These are phyloP conservation scores for Bagarius yarrelli DNA, from an alignment of 2,113 vertebrate species.

Conservation along the genomic window DNA sequence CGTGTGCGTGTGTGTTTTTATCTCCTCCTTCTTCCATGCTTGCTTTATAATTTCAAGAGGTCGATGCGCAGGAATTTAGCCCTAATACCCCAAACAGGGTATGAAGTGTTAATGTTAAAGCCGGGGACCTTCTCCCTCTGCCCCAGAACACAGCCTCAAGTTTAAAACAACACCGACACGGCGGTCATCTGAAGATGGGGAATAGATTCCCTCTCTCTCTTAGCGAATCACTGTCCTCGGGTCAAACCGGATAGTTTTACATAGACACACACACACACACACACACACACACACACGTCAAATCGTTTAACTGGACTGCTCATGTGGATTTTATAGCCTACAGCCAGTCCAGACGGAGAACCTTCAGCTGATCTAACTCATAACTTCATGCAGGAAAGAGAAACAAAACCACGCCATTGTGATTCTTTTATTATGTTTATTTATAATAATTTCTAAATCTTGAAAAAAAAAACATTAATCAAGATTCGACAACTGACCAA, in stretches of 20 bases:
- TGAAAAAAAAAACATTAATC: neutral
- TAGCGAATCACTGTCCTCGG: conserved; percentile 56
- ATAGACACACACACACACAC: conserved; percentile 2
- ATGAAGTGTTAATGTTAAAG: conserved; percentile 41
- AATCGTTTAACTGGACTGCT: conserved; percentile 43
- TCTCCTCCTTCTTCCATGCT: neutral
- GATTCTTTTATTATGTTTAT: neutral
- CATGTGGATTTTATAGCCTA: conserved; percentile 4
- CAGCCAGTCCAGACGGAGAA: neutral
- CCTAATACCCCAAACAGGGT: conserved; percentile 1
- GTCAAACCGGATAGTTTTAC: conserved; percentile 71
- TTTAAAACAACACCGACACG: conserved; percentile 74
- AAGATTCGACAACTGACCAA: neutral
- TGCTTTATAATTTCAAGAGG: conserved; percentile 11
- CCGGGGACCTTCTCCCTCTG: conserved; percentile 64
- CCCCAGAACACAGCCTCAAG: conserved; percentile 71
- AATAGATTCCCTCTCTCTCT: conserved; percentile 65
- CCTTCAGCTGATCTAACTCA: conserved; percentile 32
- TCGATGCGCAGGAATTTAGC: conserved; percentile 37
- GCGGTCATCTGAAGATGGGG: conserved; percentile 71
- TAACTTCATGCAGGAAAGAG: conserved; percentile 18
- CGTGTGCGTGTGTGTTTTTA: neutral
- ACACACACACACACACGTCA: conserved; percentile 49
- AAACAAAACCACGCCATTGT: neutral
- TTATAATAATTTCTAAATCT: neutral